phyloP scores from a whole-genome alignment of 2,113 vertebrate species.

The Mesembrinibis cayennensis region DNA sequence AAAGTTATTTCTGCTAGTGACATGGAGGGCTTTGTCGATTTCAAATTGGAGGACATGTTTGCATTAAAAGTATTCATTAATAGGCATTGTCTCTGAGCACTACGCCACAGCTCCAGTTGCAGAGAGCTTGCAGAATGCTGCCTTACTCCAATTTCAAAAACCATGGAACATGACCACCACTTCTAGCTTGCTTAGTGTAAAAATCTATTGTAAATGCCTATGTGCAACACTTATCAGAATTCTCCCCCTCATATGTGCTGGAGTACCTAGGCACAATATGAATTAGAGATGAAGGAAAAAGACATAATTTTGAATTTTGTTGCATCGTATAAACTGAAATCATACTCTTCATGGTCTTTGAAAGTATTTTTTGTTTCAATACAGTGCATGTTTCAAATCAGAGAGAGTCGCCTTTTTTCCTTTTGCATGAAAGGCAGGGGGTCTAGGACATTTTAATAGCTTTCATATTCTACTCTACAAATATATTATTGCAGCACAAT shows the following conservation, averaged over 20 bases:
- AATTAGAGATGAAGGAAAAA: not conserved
- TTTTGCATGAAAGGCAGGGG: constrained; percentile 66
- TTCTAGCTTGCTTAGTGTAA: not conserved
- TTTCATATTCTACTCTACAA: constrained; percentile 71
- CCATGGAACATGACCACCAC: not conserved
- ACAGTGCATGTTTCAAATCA: constrained; percentile 52
- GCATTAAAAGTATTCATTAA: not conserved
- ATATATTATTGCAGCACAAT: constrained; percentile 79
- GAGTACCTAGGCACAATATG: not conserved
- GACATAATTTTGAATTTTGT: not conserved
- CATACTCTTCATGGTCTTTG: constrained; percentile 19
- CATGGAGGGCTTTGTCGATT: not conserved
- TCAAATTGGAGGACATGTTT: not conserved
- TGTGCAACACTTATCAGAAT: not conserved
- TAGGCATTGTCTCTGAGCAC: not conserved
- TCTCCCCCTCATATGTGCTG: not conserved
- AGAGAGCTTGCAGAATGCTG: not conserved
- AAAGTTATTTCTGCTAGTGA: not conserved
- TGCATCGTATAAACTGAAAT: constrained; percentile 17
- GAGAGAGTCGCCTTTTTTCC: not conserved
- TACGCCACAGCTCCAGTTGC: not conserved
- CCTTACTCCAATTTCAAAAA: not conserved
- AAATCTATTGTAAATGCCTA: not conserved
- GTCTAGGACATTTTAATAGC: constrained; percentile 76
- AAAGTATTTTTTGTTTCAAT: constrained; percentile 53